A percentile compares a stretch with the other conserved stretches of the same genome.
phyloP scores from a whole-genome alignment of 2,797 vertebrate genomes.

The Hemitrygon akajei region DNA sequence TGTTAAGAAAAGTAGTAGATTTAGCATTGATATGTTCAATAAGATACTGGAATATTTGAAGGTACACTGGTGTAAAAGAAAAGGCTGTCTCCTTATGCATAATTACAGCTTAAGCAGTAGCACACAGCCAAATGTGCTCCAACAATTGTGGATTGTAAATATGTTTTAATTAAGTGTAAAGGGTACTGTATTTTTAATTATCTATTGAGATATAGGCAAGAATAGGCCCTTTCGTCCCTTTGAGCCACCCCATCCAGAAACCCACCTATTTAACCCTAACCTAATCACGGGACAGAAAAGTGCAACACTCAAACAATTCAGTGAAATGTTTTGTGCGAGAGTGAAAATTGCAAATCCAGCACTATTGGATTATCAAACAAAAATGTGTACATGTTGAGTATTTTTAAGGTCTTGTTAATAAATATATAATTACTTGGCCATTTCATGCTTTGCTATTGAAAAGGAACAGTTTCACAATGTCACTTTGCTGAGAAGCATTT shows the following conservation, averaged over 20 bases:
- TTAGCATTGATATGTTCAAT: not conserved
- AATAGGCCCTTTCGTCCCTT: too few relatives aligned
- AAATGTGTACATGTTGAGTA: not conserved
- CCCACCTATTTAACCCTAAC: too few relatives aligned
- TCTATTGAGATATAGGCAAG: too few relatives aligned
- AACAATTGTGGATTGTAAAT: not conserved
- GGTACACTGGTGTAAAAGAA: not conserved
- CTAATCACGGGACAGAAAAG: not conserved
- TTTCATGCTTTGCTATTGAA: not conserved
- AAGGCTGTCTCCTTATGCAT: not conserved
- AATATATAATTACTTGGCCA: not conserved
- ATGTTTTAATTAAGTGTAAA: not conserved
- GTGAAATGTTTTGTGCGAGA: not conserved
- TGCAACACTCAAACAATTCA: not conserved
- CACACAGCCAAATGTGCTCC: not conserved
- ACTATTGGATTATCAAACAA: not conserved
- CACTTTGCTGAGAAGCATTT: not conserved
- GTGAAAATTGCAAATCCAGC: not conserved
- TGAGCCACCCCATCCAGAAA: too few relatives aligned
- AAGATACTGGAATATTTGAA: constrained; percentile 7
- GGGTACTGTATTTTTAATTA: not conserved
- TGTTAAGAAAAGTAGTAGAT: not conserved
- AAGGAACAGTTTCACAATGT: not conserved
- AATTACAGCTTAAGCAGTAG: not conserved
- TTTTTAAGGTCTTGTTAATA: not conserved